Conservation (phyloP, 2,113 vertebrate genomes). For the Alligator sinensis region DNA sequence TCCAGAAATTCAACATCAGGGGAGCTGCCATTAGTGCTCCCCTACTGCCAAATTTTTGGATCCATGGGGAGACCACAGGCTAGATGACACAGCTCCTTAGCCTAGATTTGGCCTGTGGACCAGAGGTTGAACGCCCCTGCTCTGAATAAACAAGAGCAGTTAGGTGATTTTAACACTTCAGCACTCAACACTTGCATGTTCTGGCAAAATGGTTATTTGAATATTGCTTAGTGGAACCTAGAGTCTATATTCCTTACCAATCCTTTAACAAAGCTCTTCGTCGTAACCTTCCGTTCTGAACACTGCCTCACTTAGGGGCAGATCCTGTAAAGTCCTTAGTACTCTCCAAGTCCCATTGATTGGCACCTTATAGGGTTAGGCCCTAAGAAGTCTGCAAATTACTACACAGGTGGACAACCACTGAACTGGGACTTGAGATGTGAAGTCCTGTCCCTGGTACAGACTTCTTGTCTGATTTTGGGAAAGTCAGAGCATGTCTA, state of each 20-base stretch:
- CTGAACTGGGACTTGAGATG: not conserved
- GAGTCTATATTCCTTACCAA: not conserved
- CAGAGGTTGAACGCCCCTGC: too few species aligned
- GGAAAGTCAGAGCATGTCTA: not conserved
- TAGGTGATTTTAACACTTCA: not conserved
- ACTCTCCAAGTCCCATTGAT: not conserved
- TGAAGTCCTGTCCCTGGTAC: not conserved
- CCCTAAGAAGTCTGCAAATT: not conserved
- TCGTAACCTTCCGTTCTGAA: not conserved
- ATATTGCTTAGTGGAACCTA: not conserved
- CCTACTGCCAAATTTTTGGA: too few species aligned
- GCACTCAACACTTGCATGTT: not conserved
- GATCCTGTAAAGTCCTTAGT: not conserved
- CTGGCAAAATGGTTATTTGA: not conserved
- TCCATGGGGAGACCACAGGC: too few species aligned
- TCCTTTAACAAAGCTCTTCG: not conserved
- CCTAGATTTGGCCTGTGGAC: too few species aligned
- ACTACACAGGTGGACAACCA: not conserved
- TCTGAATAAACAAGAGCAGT: too few species aligned
- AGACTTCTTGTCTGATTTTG: not conserved
- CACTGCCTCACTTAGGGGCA: not conserved
- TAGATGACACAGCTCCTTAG: too few species aligned
- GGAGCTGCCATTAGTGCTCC: too few species aligned
- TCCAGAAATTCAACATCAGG: too few species aligned
- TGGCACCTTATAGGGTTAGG: not conserved